Evolutionary conservation across 2,797 vertebrate species (phyloP), one percentile per base, ranked within the genome.

Genomic region (Pangasius mekongensis): DNA sequence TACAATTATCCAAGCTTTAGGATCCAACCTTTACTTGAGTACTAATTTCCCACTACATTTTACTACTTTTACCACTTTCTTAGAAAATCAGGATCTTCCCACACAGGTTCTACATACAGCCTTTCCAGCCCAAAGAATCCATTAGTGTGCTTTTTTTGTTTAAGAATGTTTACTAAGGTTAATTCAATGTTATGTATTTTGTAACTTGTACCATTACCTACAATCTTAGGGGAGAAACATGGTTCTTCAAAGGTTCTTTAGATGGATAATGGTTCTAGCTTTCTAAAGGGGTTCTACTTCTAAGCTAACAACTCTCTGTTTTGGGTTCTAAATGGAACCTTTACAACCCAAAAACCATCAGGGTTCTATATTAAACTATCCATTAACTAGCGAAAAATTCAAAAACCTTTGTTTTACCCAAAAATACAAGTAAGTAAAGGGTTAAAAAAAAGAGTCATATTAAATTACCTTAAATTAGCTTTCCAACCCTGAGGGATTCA

Each of bases 21-120:
- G 5, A 22, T 66, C 62, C 39, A 33, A 66, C 39, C 13, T 49
- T 49, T 36, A 52, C 49, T 78, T 78, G 8, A 27, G 7, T 39
- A 60, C 78, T 62, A 62, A 62, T 62, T 82, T 82, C 62, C 80
- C 80, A 62, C 56, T 27, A 39, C 5, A 11, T 27, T 62, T 82
- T 27, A 82, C 36, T 62, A 62, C 56, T 39, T 36, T 56, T 80
- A 58, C 52, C 18, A 58, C 49, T 14, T 36, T 69, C 67, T 22
- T 47, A 74, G 71, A 47, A 77, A 80, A 80, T 33, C 76, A 36
- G 52, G 30, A 56, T 30, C 49, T 77, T 77, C n/a, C 76, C 76
- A 36, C 78, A 62, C 11, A 16, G 56, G 78, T 43, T 82, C 33
- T 60, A 16, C 22, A 3, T 24, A 7, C 11, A 39, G 33, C 24